Conservation (phyloP, 2,797 vertebrate genomes). For the Ctenopoma kingsleyae region DNA sequence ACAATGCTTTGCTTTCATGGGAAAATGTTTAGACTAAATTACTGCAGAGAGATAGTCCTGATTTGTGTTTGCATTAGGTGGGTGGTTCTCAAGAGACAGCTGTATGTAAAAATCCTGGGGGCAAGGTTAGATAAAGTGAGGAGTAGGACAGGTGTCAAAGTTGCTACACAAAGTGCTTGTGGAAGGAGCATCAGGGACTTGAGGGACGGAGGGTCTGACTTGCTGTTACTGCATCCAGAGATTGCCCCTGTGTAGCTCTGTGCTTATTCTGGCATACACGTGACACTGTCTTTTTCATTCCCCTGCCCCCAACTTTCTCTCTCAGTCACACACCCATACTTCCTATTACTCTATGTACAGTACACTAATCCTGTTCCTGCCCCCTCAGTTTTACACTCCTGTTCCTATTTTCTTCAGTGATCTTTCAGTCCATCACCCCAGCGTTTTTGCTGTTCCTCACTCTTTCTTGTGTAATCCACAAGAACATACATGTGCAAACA, state of each 20-base stretch:
- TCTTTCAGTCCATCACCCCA: slow-evolving; percentile 38
- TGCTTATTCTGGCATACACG: slow-evolving; percentile 77
- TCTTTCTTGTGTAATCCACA: slow-evolving; percentile 30
- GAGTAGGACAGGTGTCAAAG: slow-evolving; percentile 65
- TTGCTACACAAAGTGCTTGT: slow-evolving; percentile 50
- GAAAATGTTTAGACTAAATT: background rate
- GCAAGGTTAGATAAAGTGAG: slow-evolving; percentile 39
- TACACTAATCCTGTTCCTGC: slow-evolving; percentile 62
- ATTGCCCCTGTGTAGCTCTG: slow-evolving; percentile 58
- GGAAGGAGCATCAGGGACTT: slow-evolving; percentile 61
- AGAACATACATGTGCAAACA: slow-evolving; percentile 39
- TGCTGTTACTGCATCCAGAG: slow-evolving; percentile 59
- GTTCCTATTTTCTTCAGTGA: slow-evolving; percentile 48
- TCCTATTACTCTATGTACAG: slow-evolving; percentile 53
- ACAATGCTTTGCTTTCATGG: slow-evolving; percentile 9
- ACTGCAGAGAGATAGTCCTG: slow-evolving; percentile 19
- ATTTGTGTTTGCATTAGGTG: slow-evolving; percentile 4
- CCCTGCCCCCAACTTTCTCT: slow-evolving; percentile 47
- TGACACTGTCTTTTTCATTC: slow-evolving; percentile 55
- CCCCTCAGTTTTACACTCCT: slow-evolving; percentile 45
- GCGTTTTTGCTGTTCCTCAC: background rate
- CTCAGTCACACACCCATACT: slow-evolving; percentile 45
- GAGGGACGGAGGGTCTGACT: slow-evolving; percentile 54
- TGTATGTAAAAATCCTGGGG: slow-evolving; percentile 1
- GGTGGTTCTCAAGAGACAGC: slow-evolving; percentile 14